Evolutionary conservation across 2,888 invertebrate species (phyloP).

Genomic region (Cataglyphis livida): DNA sequence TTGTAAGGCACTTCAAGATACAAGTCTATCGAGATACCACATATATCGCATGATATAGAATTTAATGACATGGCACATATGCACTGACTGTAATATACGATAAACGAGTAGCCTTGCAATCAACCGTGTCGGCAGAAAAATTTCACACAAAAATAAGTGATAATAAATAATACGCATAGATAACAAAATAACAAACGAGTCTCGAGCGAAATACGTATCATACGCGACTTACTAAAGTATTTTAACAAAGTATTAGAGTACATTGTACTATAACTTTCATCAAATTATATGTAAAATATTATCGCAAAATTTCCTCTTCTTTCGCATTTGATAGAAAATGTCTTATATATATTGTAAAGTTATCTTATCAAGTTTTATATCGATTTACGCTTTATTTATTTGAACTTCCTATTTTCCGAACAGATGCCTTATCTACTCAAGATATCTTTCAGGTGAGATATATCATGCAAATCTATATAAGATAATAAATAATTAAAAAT

Average conservation of each 20-base stretch:
- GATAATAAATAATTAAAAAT: not conserved
- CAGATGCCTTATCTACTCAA: constrained; percentile 9
- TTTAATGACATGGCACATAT: constrained; percentile 20
- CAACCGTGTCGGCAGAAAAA: not conserved
- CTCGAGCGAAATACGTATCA: not conserved
- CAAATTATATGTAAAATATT: not conserved
- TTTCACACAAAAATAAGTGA: not conserved
- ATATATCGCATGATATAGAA: constrained; percentile 17
- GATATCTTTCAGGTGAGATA: not conserved
- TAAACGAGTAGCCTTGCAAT: not conserved
- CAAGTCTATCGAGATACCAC: not conserved
- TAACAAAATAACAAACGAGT: not conserved
- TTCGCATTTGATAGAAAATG: not conserved
- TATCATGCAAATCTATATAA: not conserved
- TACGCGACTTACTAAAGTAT: not conserved
- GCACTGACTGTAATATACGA: not conserved
- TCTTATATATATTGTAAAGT: not conserved
- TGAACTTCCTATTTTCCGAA: not conserved
- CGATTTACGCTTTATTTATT: not conserved
- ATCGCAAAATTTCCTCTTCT: not conserved
- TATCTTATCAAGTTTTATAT: not conserved
- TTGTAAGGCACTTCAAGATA: not conserved
- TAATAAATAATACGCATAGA: constrained; percentile 17
- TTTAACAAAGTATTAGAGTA: not conserved
- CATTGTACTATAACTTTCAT: not conserved